Evolutionary conservation across 2,797 vertebrate species (phyloP).

Genomic region (Anguilla pacifica): DNA sequence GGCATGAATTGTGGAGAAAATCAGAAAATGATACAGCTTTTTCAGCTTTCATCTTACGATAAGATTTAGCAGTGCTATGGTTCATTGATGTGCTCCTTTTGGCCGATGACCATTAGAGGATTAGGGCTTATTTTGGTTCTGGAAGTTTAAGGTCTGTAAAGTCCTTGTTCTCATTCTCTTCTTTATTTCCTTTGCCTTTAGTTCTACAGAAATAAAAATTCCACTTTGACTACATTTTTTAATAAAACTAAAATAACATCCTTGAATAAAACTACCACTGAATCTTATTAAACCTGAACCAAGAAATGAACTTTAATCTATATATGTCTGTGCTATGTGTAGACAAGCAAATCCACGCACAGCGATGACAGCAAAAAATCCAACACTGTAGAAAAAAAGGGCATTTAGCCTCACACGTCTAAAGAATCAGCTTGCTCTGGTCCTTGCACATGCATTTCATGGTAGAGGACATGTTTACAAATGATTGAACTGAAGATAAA

Average conservation of each 20-base stretch:
- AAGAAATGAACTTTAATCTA: background rate
- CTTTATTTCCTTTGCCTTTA: background rate
- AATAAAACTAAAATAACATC: background rate
- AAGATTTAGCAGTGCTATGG: constrained; percentile 13
- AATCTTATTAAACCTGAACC: background rate
- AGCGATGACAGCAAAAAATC: background rate
- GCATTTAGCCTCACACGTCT: background rate
- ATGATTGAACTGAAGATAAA: background rate
- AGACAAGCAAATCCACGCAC: background rate
- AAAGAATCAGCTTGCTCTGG: background rate
- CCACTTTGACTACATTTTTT: background rate
- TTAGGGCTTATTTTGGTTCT: constrained; percentile 6
- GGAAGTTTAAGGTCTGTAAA: constrained; percentile 2
- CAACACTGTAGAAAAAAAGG: background rate
- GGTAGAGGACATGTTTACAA: background rate
- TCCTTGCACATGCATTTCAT: background rate
- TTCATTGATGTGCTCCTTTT: constrained; percentile 16
- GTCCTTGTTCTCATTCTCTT: background rate
- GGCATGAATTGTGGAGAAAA: constrained; percentile 11
- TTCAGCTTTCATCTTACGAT: background rate
- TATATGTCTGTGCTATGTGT: background rate
- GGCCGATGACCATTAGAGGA: constrained; percentile 19
- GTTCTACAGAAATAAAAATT: background rate
- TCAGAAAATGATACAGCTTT: background rate
- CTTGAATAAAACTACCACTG: background rate